Percentiles rank a stretch among this genome's conserved stretches.
phyloP scores from a whole-genome alignment of 2,888 invertebrate genomes.

The Eupeodes luniger region DNA sequence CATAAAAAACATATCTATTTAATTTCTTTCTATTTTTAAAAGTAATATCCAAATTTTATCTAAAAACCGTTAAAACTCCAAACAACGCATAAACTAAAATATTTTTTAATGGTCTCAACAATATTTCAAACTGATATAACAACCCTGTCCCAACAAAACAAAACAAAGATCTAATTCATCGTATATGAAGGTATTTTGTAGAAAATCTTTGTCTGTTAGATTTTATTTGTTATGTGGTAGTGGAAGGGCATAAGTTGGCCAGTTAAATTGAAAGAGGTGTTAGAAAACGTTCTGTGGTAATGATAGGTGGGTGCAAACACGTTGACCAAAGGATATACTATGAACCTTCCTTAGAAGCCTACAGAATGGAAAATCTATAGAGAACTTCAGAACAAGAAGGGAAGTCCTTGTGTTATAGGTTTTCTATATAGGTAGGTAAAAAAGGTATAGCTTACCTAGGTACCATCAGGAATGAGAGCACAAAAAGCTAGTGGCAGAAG shows the following conservation, averaged over 20 bases:
- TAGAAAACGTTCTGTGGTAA: constrained; percentile 51
- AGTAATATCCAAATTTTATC: too few species aligned
- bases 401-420: too few species aligned
- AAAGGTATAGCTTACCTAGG: not conserved
- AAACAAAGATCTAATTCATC: constrained; percentile 27
- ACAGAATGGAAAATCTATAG: too few species aligned
- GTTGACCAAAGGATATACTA: constrained; percentile 31
- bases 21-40: too few species aligned
- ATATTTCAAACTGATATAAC: not conserved
- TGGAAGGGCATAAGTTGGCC: constrained; percentile 53
- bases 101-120: too few species aligned
- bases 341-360: too few species aligned
- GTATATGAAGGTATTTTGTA: not conserved
- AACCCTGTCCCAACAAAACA: constrained; percentile 26
- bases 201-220: constrained; percentile 22
- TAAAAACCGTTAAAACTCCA: too few species aligned
- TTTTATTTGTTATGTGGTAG: constrained; percentile 56
- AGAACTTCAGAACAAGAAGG: too few species aligned
- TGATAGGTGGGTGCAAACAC: constrained; percentile 56
- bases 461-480: constrained; percentile 24
- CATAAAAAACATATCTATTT: too few species aligned
- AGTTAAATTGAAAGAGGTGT: constrained; percentile 71
- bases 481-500: constrained; percentile 78
- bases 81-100: too few species aligned
- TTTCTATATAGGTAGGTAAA: too few species aligned